Conservation (phyloP, 2,888 invertebrate species). For the Polymixis flavicincta region DNA sequence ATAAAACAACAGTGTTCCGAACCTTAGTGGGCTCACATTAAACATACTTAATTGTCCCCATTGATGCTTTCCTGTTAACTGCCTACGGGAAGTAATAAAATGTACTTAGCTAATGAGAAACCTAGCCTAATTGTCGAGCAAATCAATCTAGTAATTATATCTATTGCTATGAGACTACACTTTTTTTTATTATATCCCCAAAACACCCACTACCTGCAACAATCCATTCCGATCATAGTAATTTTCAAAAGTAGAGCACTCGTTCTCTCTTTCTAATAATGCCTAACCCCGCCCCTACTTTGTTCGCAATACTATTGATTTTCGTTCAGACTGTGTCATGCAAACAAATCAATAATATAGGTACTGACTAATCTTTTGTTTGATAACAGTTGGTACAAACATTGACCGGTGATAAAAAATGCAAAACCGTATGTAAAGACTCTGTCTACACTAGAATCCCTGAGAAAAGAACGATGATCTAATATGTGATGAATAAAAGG, state of each 20-base stretch:
- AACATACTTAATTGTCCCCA: neutral
- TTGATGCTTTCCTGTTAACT: neutral
- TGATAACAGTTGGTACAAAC: conserved; percentile 33
- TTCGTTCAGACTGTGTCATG: conserved; percentile 56
- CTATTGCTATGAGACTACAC: neutral
- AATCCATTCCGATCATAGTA: conserved; percentile 8
- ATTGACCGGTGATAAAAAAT: neutral
- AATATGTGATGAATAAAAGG: neutral
- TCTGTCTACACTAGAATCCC: rapidly evolving
- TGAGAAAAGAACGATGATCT: neutral
- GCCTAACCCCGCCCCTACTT: conserved; percentile 55
- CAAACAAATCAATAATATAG: conserved; percentile 65
- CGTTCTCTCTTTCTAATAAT: conserved; percentile 60
- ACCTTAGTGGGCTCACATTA: no score
- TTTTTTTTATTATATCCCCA: neutral
- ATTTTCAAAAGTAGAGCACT: conserved; percentile 38
- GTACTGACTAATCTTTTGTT: conserved; percentile 50
- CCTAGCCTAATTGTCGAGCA: neutral
- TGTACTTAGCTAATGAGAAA: neutral
- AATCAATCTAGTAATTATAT: neutral
- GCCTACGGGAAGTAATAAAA: neutral
- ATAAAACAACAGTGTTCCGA: neutral
- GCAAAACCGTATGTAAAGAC: neutral
- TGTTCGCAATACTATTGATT: conserved; percentile 68
- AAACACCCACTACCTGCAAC: neutral